Evolutionary conservation across 1,140 invertebrate species (phyloP).

Genomic region (Drosophila bifasciata): DNA sequence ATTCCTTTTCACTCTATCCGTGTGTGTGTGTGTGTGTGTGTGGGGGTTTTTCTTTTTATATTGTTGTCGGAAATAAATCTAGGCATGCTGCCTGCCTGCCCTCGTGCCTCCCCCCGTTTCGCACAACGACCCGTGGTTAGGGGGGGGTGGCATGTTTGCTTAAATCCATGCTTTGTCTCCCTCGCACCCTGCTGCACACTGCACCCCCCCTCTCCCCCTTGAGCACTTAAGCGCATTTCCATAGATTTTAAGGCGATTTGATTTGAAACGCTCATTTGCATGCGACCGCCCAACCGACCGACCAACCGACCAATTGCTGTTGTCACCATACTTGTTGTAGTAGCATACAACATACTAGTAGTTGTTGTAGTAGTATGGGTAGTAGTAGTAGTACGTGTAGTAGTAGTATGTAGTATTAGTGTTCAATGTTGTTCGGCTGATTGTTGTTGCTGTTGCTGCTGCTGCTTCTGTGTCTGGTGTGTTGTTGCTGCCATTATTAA

Average conservation of each 20-base stretch:
- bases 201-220: conserved; percentile 27
- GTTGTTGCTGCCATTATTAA: conserved; percentile 47
- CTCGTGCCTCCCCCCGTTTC: no score
- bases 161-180: conserved; percentile 50
- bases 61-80: conserved; percentile 50
- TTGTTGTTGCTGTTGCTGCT: not conserved
- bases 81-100: not conserved
- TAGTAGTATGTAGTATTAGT: not conserved
- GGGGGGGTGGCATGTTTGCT: conserved; percentile 45
- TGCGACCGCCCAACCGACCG: no score
- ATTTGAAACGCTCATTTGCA: conserved; percentile 68
- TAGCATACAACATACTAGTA: conserved; percentile 7
- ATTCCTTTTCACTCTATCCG: conserved; percentile 2
- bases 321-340: conserved; percentile 20
- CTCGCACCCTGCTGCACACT: not conserved
- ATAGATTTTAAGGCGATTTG: conserved; percentile 74
- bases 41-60: not conserved
- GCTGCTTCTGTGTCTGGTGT: no score
- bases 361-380: not conserved
- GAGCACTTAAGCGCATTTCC: conserved; percentile 73
- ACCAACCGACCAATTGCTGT: conserved; percentile 34
- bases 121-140: conserved; percentile 50
- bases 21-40: conserved; percentile 6
- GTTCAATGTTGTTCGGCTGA: not conserved
- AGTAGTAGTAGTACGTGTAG: conserved; percentile 11